Percentiles rank a stretch among this genome's conserved stretches.
Evolutionary conservation across 2,797 vertebrate species (phyloP).

Genomic region (Sebastes nivosus): DNA sequence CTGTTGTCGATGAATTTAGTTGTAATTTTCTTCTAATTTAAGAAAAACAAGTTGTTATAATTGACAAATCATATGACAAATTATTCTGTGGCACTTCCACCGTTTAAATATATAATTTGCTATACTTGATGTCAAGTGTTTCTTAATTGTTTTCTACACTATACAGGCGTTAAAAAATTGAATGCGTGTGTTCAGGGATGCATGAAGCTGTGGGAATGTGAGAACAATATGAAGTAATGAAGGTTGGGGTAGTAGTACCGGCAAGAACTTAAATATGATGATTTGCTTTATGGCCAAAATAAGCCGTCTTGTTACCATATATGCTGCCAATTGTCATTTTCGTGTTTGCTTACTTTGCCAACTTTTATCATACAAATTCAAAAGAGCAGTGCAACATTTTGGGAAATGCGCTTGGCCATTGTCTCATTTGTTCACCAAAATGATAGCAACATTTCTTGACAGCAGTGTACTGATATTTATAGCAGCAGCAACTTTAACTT

Average conservation of each 20-base stretch:
- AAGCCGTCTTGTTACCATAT: neutral
- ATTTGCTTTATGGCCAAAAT: neutral
- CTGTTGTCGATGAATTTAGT: too few relatives aligned
- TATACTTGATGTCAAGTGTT: too few relatives aligned
- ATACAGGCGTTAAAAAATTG: accelerated
- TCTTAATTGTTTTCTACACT: too few relatives aligned
- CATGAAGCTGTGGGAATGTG: too few relatives aligned
- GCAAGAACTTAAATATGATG: neutral
- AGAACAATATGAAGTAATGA: too few relatives aligned
- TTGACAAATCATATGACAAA: too few relatives aligned
- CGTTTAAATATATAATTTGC: too few relatives aligned
- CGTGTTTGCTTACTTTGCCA: neutral
- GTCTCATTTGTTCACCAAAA: neutral
- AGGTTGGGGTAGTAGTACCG: accelerated
- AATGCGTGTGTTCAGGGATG: too few relatives aligned
- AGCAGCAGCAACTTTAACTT: neutral
- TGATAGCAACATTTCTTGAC: accelerated
- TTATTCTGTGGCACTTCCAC: too few relatives aligned
- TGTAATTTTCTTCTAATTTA: too few relatives aligned
- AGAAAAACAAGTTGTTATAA: too few relatives aligned
- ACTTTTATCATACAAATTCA: neutral
- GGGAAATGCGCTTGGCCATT: neutral
- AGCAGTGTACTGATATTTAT: neutral
- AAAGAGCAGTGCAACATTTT: neutral
- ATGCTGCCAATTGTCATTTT: neutral